Evolutionary conservation across 2,888 invertebrate species (phyloP).

Genomic region (Dryadula phaetusa): DNA sequence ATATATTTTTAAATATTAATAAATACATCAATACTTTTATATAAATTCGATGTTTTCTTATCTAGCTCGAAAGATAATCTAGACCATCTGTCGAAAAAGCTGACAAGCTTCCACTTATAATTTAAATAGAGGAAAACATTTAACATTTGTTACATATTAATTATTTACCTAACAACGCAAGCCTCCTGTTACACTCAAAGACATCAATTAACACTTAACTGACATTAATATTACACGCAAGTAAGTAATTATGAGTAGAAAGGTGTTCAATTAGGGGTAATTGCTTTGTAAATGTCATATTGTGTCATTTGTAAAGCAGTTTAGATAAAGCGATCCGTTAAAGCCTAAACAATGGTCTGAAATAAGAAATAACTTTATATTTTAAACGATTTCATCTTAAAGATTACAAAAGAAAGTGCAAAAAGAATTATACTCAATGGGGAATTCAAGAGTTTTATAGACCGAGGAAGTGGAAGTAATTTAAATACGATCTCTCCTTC

Average conservation of each 20-base stretch:
- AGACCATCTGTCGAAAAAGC: too few species aligned
- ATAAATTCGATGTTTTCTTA: too few species aligned
- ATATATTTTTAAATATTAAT: too few species aligned
- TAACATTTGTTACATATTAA: too few species aligned
- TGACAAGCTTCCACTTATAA: too few species aligned
- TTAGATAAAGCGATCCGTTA: background rate
- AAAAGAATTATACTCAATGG: background rate
- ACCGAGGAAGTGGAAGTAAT: too few species aligned
- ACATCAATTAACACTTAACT: background rate
- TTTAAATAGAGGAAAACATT: too few species aligned
- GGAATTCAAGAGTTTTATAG: background rate
- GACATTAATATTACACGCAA: background rate
- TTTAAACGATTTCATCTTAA: background rate
- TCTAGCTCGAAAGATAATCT: too few species aligned
- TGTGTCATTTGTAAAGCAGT: background rate
- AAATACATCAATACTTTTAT: too few species aligned
- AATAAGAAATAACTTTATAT: background rate
- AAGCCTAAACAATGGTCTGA: background rate
- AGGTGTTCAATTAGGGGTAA: conserved; percentile 17
- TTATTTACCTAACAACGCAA: too few species aligned
- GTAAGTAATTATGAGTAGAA: conserved; percentile 3
- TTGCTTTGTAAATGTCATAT: conserved; percentile 15
- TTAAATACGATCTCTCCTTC: too few species aligned
- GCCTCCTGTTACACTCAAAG: background rate
- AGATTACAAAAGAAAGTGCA: background rate